These are phyloP conservation scores for Bufo gargarizans DNA, from an alignment of 2,113 vertebrate genomes.

Conservation along the genomic window DNA sequence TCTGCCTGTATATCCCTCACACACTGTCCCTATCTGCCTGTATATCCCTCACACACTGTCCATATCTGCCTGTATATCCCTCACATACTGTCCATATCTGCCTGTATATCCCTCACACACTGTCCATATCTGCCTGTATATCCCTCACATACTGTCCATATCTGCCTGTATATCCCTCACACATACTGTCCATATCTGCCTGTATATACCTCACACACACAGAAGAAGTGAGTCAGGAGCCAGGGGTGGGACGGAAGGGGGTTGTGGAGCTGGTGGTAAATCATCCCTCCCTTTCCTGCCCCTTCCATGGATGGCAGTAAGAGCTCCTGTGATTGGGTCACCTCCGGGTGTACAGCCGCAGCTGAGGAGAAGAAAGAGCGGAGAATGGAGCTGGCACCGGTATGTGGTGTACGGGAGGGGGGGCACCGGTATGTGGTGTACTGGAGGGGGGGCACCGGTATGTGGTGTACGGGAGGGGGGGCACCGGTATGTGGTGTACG, in stretches of 20 bases:
- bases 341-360: conserved; percentile 40
- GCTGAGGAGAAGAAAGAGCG: conserved; percentile 28
- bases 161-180: no score
- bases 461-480: no score
- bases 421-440: not conserved
- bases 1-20: not conserved
- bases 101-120: no score
- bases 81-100: no score
- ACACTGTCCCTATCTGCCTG: not conserved
- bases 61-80: no score
- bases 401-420: no score
- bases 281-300: conserved; percentile 47
- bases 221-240: not conserved
- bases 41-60: not conserved
- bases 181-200: no score
- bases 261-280: not conserved
- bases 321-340: conserved; percentile 27
- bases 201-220: not conserved
- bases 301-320: conserved; percentile 39
- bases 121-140: no score
- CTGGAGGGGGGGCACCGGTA: no score
- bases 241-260: conserved; percentile 28
- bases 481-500: no score
- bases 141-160: no score
- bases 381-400: not conserved